Conservation (phyloP, 2,797 vertebrate genomes). For the Graptemys geographica region DNA sequence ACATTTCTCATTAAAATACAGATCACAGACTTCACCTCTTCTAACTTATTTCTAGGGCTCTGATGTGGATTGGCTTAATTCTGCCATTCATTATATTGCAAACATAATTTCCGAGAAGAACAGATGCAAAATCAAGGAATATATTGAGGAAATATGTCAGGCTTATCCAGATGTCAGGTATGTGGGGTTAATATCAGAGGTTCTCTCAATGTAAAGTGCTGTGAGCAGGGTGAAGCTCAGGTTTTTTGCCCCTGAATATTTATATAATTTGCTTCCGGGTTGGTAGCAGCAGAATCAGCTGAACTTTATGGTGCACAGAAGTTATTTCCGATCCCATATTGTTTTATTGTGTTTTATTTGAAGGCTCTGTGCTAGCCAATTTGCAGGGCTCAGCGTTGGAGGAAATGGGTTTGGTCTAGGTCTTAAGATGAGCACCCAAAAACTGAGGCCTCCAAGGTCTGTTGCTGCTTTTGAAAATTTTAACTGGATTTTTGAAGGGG, state of each 20-base stretch:
- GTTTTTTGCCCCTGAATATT: neutral
- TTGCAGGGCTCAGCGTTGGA: neutral
- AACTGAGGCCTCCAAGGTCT: neutral
- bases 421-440: neutral
- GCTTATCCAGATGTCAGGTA: slow-evolving; percentile 92
- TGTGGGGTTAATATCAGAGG: rapidly evolving
- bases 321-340: neutral
- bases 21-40: rapidly evolving
- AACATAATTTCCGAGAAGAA: slow-evolving; percentile 83
- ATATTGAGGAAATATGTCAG: slow-evolving; percentile 79
- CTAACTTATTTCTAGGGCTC: slow-evolving; percentile 78
- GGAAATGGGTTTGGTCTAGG: neutral
- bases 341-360: neutral
- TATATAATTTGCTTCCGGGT: neutral
- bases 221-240: neutral
- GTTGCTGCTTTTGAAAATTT: neutral
- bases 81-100: slow-evolving; percentile 82
- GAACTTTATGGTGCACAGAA: neutral
- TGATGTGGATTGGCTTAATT: slow-evolving; percentile 83
- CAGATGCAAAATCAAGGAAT: slow-evolving; percentile 80
- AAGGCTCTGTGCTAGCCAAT: neutral
- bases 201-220: neutral
- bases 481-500: slow-evolving; percentile 24
- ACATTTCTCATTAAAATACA: neutral
- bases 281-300: neutral